Conservation (phyloP, 1,140 invertebrate species). For the Homarus americanus region DNA sequence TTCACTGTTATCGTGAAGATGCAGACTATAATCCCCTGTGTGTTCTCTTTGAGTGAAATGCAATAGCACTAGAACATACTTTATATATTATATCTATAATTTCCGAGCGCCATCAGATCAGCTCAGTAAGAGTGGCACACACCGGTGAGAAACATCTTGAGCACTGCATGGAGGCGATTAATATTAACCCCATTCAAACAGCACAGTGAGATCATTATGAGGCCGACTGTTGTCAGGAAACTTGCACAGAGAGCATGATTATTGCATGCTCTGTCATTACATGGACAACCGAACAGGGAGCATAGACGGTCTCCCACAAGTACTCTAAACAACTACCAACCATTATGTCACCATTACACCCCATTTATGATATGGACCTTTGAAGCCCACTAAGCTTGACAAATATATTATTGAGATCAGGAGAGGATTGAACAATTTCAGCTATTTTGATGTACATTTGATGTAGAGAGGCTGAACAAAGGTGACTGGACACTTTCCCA, state of each 20-base stretch:
- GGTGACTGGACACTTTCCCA: not conserved
- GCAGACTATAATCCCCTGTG: too few species aligned
- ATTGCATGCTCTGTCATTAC: not conserved
- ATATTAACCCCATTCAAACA: not conserved
- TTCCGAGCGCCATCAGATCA: too few species aligned
- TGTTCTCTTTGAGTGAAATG: too few species aligned
- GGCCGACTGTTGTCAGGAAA: not conserved
- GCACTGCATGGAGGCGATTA: not conserved
- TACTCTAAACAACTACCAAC: not conserved
- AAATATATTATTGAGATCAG: not conserved
- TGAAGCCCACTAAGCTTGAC: constrained; percentile 4
- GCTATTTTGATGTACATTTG: not conserved
- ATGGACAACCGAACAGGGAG: not conserved
- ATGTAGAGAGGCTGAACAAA: not conserved
- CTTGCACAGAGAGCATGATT: not conserved
- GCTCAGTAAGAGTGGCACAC: too few species aligned
- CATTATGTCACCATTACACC: not conserved
- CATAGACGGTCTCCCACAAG: not conserved
- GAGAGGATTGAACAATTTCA: not conserved
- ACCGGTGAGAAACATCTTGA: not conserved
- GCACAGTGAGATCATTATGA: not conserved
- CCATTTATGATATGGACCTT: not conserved
- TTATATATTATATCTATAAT: too few species aligned
- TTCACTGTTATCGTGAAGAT: too few species aligned
- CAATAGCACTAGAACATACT: too few species aligned